Base-by-base conservation (phyloP, 2,888 invertebrate species). In the Venusia cambrica region DNA sequence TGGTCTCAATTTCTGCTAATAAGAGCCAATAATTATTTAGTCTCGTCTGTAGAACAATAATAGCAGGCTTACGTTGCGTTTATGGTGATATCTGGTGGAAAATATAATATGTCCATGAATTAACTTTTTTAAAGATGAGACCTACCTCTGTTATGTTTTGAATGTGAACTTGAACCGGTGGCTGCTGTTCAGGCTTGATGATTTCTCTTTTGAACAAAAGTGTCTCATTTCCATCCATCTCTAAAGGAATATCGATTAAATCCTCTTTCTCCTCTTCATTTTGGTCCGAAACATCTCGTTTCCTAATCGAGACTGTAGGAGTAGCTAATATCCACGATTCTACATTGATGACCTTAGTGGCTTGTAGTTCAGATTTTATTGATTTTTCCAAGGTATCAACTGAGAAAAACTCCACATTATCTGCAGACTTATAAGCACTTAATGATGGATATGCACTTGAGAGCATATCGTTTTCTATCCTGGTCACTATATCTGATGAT, bases 91-190 rank as follows among this genome's bases (percentile, higher is more conserved):
- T n/a, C n/a, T n/a, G n/a, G n/a, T n/a, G n/a, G n/a, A n/a, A n/a
- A n/a, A n/a, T n/a, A n/a, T n/a, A n/a, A n/a, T n/a, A n/a, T n/a
- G n/a, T n/a, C n/a, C n/a, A n/a, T n/a, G n/a, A n/a, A n/a, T n/a
- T n/a, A n/a, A n/a, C n/a, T n/a, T n/a, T n/a, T n/a, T n/a, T n/a
- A n/a, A n/a, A n/a, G n/a, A 3, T 3, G 15, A 26, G 28, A 22
- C 37, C 62, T 63, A 81, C 87, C 74, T 87, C 87, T n/a, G 85
- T 83, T 38, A 92, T 87, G 57, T 92, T 91, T 60, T 92, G 92
- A 51, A 92, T 92, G 54, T 91, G 88, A 34, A 92, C 91, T 57
- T 89, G 88, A 3, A 93, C 91, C 1, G 90, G 89, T 9, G 87
- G 87, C 30, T 87, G 87, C 41, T 85, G 85, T 11, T 87, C 87